Conservation (phyloP, 2,888 invertebrate genomes). For the Drosophila buzzatii region DNA sequence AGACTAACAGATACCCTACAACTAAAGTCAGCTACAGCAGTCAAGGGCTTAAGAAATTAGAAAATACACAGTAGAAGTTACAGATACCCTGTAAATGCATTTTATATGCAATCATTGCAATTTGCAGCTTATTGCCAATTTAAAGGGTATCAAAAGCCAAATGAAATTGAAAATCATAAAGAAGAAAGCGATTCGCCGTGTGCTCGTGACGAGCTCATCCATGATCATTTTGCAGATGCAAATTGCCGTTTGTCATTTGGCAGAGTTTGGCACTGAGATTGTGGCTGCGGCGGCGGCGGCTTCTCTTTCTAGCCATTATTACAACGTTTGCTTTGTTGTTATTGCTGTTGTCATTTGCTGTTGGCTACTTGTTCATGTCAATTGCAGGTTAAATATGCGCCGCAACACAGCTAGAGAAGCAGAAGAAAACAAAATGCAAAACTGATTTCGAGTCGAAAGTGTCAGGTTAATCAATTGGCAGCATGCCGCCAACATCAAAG, state of each 20-base stretch:
- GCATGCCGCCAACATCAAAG: slow-evolving; percentile 70
- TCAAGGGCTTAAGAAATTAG: too few species aligned
- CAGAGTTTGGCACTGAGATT: not conserved
- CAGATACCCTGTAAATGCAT: not conserved
- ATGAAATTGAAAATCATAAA: slow-evolving; percentile 73
- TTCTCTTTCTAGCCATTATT: slow-evolving; percentile 32
- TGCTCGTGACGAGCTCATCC: slow-evolving; percentile 83
- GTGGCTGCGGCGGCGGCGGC: not conserved
- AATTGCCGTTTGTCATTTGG: slow-evolving; percentile 66
- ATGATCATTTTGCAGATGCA: slow-evolving; percentile 62
- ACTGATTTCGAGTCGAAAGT: slow-evolving; percentile 60
- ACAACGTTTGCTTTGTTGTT: slow-evolving; percentile 13
- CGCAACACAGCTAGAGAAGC: not conserved
- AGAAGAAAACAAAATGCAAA: slow-evolving; percentile 13
- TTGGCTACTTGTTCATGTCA: slow-evolving; percentile 63
- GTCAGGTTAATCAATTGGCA: slow-evolving; percentile 76
- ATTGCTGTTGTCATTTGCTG: slow-evolving; percentile 35
- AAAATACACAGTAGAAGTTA: too few species aligned
- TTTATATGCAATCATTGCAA: not conserved
- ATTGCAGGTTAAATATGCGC: slow-evolving; percentile 56
- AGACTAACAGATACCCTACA: not conserved
- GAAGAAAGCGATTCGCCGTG: slow-evolving; percentile 77
- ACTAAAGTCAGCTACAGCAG: too few species aligned
- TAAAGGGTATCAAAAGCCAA: slow-evolving; percentile 40
- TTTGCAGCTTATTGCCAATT: not conserved